Base-by-base conservation (phyloP, 2,888 invertebrate genomes). In the Embidobia sp. region DNA sequence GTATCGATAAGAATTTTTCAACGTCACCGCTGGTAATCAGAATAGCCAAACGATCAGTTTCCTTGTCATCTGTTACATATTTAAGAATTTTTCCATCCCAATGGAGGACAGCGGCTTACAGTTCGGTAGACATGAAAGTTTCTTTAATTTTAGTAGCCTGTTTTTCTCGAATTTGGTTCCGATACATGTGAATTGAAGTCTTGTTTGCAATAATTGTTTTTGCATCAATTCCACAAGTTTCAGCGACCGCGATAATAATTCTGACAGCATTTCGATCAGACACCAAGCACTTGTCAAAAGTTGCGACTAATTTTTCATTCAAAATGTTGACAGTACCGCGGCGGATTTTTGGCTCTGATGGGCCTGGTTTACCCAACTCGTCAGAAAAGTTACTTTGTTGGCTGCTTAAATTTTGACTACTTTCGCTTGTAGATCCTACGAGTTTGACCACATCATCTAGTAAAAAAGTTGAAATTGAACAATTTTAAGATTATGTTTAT, bases 281-380 rank as follows among this genome's bases (percentile, higher is more conserved):
- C 35, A 80, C 42, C 33, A 66, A 40, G 22, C 69, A 78, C 35
- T 76, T 78, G 44, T 80, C 78, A 11, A 79, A 31, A 5, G 70
- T 72, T 15, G 73, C 69, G 35, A 72, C 73, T 42, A 79, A 55
- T 74, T 74, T 78, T 49, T 74, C 63, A 29, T 49, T 67, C 3
- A 79, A 53, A 37, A 81, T 57, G 31, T 70, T 61, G n/a, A 70
- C 13, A 7, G 16, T 59, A 16, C 69, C 77, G 18, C 73, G 70
- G 4, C 15, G 26, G 40, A 63, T 77, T 53, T 77, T 77, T 29
- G 55, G 16, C 16, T 44, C 1, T 57, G 42, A 57, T 31, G 57
- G 57, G 22, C 42, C 26, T 8, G 40, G 27, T 35, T 37, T n/a
- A n/a, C n/a, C n/a, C n/a, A n/a, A n/a, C n/a, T n/a, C n/a, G n/a